Evolutionary conservation across 2,797 vertebrate genomes (phyloP), one percentile per base, ranked within the genome.

Genomic region (Sciaenops ocellatus): DNA sequence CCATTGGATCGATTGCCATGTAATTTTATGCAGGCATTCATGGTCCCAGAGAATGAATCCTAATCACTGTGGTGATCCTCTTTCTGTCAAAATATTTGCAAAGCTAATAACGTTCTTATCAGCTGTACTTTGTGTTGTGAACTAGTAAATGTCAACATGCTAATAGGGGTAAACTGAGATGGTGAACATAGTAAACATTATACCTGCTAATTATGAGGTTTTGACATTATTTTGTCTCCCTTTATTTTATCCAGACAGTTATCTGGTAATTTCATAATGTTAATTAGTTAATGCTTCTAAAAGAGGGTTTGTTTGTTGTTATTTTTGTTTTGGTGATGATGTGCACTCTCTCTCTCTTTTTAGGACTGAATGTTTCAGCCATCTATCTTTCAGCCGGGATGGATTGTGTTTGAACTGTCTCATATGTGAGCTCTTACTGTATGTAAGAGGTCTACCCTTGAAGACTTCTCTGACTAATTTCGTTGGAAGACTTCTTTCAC

Each of bases 211-310:
- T 71, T 60, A 6, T 66, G 54, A 72, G 47, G 46, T 60, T 69
- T 63, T 56, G 24, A 51, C 46, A 38, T 61, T 63, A 22, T 60
- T 69, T 22, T 48, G 8, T 24, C 50, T 59, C 68, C 41, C 18
- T 1, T n/a, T 51, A 69, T 78, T 64, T 51, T 61, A 47, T 70
- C 66, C 46, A 77, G 12, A 70, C 69, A 65, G 64, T 63, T 50
- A 48, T 52, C 44, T 47, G 42, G 26, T 70, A 64, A 76, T 74
- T 73, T 51, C 46, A 74, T 4, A 6, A 34, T 72, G 50, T 20
- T 80, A 78, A 79, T 85, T 64, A 22, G 41, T 66, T 54, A 61
- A 56, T 59, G 68, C 13, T 9, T 17, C 42, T 50, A 48, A 80
- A 72, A 66, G 12, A 8, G 13, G 12, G 52, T 59, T 46, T 63